Evolutionary conservation across 2,797 vertebrate genomes (phyloP), one percentile per base, ranked within the genome.

Genomic region (Crotalus adamanteus): DNA sequence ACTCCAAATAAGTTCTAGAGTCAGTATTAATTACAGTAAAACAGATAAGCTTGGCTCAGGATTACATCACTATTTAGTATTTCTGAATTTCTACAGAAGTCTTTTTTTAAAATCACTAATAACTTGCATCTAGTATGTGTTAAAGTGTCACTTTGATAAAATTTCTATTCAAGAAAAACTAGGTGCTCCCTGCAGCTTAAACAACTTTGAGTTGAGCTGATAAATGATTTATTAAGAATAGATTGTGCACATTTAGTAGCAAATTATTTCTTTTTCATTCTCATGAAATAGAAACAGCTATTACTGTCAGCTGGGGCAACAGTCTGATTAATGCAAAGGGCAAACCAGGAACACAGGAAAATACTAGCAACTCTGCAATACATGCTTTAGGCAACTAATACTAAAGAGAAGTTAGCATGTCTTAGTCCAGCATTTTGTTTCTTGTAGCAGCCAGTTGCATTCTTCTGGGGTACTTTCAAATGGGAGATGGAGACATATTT

Each of bases 291-390:
- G 93, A 87, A 55, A 51, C 11, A 92, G 95, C 94, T 91, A 95
- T 94, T 89, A 92, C 93, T 86, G 26, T 93, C 91, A 0, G 5
- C 92, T 91, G 0, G 4, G 92, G 94, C 0, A 89, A 93, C 91
- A 90, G 28, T 3, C 92, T 93, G 96, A 28, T 56, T 94, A 90
- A 94, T 95, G 95, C 94, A 93, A 69, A 93, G 90, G 92, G 93
- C 93, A 93, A 93, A 94, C 88, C n/a, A 65, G 90, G n/a, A 91
- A 94, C 94, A 95, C 3, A 5, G 95, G 0, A 89, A 88, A 91
- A 88, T 88, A 31, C 37, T 47, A 86, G 86, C 31, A 91, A 90
- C 28, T 51, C 26, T 88, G 69, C 56, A 83, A 55, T 63, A 51
- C 59, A 56, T 63, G 59, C 57, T 60, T 26, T 7, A 83, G 69